A percentile compares a stretch with the other conserved stretches of the same genome.
These are phyloP conservation scores for Telmatherina bonti DNA, from an alignment of 2,797 vertebrate species.

Conservation along the genomic window DNA sequence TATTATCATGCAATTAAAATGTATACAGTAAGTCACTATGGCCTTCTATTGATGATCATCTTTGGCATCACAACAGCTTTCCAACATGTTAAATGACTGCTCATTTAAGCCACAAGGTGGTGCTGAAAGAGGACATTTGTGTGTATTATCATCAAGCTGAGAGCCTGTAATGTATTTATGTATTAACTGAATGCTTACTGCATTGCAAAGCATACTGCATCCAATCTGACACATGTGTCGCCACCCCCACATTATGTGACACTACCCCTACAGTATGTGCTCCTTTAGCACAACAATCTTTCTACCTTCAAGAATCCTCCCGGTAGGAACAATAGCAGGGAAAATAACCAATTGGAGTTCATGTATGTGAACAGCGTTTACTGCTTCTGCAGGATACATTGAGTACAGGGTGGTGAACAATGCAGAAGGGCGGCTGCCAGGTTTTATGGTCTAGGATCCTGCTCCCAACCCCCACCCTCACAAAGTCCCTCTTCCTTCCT, in stretches of 20 bases:
- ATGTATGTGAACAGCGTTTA: conserved; percentile 78
- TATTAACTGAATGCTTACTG: conserved; percentile 47
- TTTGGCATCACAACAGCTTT: conserved; percentile 17
- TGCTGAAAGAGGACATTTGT: conserved; percentile 82
- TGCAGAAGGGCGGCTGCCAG: conserved; percentile 82
- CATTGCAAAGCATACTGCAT: conserved; percentile 44
- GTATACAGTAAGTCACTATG: conserved; percentile 12
- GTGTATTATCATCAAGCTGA: conserved; percentile 42
- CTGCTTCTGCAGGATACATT: conserved; percentile 79
- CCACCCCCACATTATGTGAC: conserved; percentile 44
- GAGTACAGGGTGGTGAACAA: conserved; percentile 80
- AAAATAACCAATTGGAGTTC: conserved; percentile 55
- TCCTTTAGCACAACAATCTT: conserved; percentile 46
- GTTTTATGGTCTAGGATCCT: conserved; percentile 81
- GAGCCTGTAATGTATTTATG: conserved; percentile 40
- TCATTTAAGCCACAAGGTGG: conserved; percentile 83
- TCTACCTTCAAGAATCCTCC: conserved; percentile 41
- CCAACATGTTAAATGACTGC: conserved; percentile 24
- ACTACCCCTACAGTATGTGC: conserved; percentile 35
- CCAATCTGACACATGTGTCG: conserved; percentile 35
- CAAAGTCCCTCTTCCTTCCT: conserved; percentile 84
- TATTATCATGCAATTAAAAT: not conserved
- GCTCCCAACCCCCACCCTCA: conserved; percentile 77
- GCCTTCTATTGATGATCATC: conserved; percentile 17
- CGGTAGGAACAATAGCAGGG: conserved; percentile 68